Percentiles rank a stretch among this genome's conserved stretches.
Conservation (phyloP, 2,888 invertebrate genomes). For the Torymus auratus region DNA sequence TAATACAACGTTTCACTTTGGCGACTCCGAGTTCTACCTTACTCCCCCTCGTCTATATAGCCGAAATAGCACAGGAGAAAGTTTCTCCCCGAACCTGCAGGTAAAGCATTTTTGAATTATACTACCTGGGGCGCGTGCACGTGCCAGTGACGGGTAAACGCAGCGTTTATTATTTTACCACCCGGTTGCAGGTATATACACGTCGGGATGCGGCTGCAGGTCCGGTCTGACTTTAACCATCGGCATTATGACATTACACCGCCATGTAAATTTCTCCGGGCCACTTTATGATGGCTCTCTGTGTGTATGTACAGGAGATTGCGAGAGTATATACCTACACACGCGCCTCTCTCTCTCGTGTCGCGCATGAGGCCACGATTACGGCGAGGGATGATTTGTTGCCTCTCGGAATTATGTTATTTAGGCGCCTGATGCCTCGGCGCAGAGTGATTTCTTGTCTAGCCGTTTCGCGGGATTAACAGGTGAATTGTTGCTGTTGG, state of each 20-base stretch:
- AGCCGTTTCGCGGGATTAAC: slow-evolving; percentile 19
- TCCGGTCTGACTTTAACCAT: background rate
- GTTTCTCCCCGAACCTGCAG: slow-evolving; percentile 1
- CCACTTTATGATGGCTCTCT: background rate
- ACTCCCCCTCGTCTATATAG: background rate
- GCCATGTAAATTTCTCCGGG: slow-evolving; percentile 33
- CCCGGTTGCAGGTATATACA: background rate
- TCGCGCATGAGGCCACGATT: slow-evolving; percentile 14
- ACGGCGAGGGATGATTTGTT: slow-evolving; percentile 41
- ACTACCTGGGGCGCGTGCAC: slow-evolving; percentile 28
- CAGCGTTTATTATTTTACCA: slow-evolving; percentile 43
- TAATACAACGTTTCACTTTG: background rate
- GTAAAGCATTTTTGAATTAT: slow-evolving; percentile 4
- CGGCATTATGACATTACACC: slow-evolving; percentile 42
- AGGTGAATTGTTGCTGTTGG: slow-evolving; percentile 10
- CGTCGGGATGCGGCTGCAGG: background rate
- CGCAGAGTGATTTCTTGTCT: background rate
- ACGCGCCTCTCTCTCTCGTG: no score
- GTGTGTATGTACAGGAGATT: background rate
- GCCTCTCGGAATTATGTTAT: slow-evolving; percentile 36
- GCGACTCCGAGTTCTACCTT: background rate
- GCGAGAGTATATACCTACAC: background rate
- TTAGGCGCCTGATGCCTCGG: background rate
- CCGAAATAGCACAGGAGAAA: slow-evolving; percentile 18
- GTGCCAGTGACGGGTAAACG: slow-evolving; percentile 8